These are phyloP conservation scores for Chrysina gloriosa DNA, from an alignment of 2,888 invertebrate species.

Conservation along the genomic window DNA sequence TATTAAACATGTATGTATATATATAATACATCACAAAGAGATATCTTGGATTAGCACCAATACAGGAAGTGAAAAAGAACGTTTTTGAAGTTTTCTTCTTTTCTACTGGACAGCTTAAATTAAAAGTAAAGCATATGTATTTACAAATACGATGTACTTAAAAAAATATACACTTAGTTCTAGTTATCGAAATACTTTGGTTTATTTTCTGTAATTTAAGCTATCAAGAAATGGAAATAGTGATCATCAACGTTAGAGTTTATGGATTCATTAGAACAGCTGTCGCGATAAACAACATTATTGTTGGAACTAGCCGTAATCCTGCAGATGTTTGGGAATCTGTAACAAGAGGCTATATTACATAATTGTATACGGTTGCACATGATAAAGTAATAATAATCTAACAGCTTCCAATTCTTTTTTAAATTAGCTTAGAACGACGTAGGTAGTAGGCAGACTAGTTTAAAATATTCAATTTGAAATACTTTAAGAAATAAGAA, in stretches of 20 bases:
- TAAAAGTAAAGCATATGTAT: slow-evolving; percentile 28
- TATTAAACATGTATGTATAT: slow-evolving; percentile 21
- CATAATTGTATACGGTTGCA: background rate
- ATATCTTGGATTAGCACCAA: slow-evolving; percentile 28
- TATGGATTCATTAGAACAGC: slow-evolving; percentile 15
- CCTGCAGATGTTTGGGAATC: slow-evolving; percentile 17
- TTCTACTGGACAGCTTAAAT: background rate
- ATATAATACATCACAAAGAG: slow-evolving; percentile 23
- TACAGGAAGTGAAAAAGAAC: slow-evolving; percentile 11
- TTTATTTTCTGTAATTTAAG: slow-evolving; percentile 30
- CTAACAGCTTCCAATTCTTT: too few species aligned
- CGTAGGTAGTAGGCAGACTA: too few species aligned
- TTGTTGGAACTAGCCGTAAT: slow-evolving; percentile 13
- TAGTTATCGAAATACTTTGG: slow-evolving; percentile 37
- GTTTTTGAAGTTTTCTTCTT: background rate
- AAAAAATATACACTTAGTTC: slow-evolving; percentile 37
- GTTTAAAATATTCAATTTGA: too few species aligned
- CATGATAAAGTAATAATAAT: background rate
- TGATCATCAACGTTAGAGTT: slow-evolving; percentile 1
- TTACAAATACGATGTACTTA: slow-evolving; percentile 30
- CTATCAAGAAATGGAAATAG: slow-evolving; percentile 36
- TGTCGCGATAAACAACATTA: background rate
- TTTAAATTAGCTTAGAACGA: too few species aligned
- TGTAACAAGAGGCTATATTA: background rate
- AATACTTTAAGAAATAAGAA: too few species aligned